Conservation (phyloP, 2,888 invertebrate species). For the Adelphocoris suturalis region DNA sequence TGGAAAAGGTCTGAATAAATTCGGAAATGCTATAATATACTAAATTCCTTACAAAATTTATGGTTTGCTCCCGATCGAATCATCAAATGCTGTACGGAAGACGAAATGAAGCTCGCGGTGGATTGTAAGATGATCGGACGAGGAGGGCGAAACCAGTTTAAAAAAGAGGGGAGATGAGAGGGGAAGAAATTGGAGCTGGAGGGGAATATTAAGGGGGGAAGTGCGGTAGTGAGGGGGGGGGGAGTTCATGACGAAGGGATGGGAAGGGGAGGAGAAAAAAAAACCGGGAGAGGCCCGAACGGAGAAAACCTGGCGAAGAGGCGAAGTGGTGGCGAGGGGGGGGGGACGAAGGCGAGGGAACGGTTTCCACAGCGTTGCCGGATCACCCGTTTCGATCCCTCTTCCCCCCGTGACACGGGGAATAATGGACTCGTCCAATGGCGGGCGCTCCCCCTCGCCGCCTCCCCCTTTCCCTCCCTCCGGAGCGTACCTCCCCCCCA, state of each 20-base stretch:
- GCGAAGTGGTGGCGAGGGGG: constrained; percentile 57
- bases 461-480: constrained; percentile 21
- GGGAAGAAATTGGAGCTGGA: not conserved
- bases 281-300: not conserved
- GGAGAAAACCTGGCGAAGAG: constrained; percentile 41
- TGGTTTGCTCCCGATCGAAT: not conserved
- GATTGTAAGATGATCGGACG: not conserved
- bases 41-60: not conserved
- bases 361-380: constrained; percentile 64
- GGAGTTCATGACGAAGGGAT: not conserved
- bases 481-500: not conserved
- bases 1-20: too few species aligned
- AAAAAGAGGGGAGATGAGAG: not conserved
- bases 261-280: not conserved
- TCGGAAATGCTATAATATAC: too few species aligned
- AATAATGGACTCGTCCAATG: constrained; percentile 56
- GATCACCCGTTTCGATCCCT: constrained; percentile 24
- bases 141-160: not conserved
- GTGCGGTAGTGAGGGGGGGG: constrained; percentile 18
- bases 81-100: not conserved
- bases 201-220: not conserved
- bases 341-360: constrained; percentile 25
- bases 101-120: not conserved
- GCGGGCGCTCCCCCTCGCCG: constrained; percentile 32
- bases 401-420: constrained; percentile 1